Evolutionary conservation across 2,888 invertebrate species (phyloP).

Genomic region (Sericinus montela): DNA sequence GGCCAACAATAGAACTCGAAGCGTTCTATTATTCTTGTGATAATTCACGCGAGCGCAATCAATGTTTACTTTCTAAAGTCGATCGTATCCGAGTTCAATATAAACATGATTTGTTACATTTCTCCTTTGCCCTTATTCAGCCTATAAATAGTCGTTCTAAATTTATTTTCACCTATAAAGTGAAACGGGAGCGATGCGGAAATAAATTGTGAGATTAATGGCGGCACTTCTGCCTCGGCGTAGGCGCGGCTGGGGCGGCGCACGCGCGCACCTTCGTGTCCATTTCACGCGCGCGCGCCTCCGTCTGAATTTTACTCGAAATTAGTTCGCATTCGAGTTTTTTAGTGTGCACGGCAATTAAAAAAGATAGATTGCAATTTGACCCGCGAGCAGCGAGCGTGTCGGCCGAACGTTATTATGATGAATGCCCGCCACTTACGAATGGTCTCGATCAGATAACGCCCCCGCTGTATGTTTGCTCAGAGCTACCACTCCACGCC

Average conservation of each 20-base stretch:
- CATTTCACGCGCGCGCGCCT: slow-evolving; percentile 66
- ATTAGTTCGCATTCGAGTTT: slow-evolving; percentile 58
- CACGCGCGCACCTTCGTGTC: slow-evolving; percentile 41
- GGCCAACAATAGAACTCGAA: slow-evolving; percentile 1
- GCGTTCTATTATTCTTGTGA: slow-evolving; percentile 12
- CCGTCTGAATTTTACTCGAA: slow-evolving; percentile 53
- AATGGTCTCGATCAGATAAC: slow-evolving; percentile 67
- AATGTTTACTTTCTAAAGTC: slow-evolving; percentile 34
- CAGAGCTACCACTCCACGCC: slow-evolving; percentile 46
- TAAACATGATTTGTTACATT: slow-evolving; percentile 47
- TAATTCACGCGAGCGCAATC: slow-evolving; percentile 22
- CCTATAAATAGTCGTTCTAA: slow-evolving; percentile 48
- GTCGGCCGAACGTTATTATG: slow-evolving; percentile 70
- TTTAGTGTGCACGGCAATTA: slow-evolving; percentile 67
- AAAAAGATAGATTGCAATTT: slow-evolving; percentile 76
- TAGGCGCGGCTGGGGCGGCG: slow-evolving; percentile 13
- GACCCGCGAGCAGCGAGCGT: slow-evolving; percentile 70
- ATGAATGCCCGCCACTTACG: slow-evolving; percentile 63
- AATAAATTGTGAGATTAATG: slow-evolving; percentile 62
- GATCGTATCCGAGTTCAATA: slow-evolving; percentile 33
- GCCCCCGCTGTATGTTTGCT: slow-evolving; percentile 55
- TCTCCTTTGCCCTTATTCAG: slow-evolving; percentile 46
- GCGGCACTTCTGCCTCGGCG: slow-evolving; percentile 35
- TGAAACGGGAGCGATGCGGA: slow-evolving; percentile 57
- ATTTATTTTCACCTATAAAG: slow-evolving; percentile 53